Conservation (phyloP, 2,888 invertebrate genomes). For the Automeris io region DNA sequence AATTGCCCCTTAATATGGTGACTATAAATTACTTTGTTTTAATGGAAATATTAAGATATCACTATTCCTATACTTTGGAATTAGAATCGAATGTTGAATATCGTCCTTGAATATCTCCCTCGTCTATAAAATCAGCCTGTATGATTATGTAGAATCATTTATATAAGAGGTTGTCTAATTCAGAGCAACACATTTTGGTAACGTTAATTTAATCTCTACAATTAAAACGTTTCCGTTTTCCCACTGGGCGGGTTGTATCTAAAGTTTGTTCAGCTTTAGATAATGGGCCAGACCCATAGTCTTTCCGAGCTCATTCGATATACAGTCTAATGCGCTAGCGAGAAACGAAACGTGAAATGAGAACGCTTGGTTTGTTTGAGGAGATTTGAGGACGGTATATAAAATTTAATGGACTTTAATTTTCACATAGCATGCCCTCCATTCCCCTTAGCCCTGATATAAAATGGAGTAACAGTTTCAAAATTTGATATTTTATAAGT, state of each 20-base stretch:
- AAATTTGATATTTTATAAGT: no score
- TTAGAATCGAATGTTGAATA: no score
- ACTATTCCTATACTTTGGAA: no score
- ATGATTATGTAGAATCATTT: no score
- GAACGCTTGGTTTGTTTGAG: conserved; percentile 8
- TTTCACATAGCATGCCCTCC: not conserved
- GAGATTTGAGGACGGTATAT: not conserved
- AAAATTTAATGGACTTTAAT: not conserved
- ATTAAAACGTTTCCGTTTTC: conserved; percentile 1
- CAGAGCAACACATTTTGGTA: not conserved
- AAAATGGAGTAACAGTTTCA: no score
- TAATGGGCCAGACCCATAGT: conserved; percentile 20
- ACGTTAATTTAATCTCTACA: not conserved
- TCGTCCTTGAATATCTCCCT: no score
- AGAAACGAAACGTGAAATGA: conserved; percentile 16
- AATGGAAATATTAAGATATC: no score
- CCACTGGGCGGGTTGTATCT: conserved; percentile 10
- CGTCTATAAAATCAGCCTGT: no score
- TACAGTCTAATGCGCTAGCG: conserved; percentile 14
- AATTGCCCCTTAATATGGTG: no score
- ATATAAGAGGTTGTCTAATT: not conserved
- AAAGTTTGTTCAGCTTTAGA: conserved; percentile 21
- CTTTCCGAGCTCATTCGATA: conserved; percentile 14
- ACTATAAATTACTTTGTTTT: no score
- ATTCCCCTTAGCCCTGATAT: no score